These are phyloP conservation scores for Sarcophaga caerulescens DNA, from an alignment of 2,888 invertebrate species.

Conservation along the genomic window DNA sequence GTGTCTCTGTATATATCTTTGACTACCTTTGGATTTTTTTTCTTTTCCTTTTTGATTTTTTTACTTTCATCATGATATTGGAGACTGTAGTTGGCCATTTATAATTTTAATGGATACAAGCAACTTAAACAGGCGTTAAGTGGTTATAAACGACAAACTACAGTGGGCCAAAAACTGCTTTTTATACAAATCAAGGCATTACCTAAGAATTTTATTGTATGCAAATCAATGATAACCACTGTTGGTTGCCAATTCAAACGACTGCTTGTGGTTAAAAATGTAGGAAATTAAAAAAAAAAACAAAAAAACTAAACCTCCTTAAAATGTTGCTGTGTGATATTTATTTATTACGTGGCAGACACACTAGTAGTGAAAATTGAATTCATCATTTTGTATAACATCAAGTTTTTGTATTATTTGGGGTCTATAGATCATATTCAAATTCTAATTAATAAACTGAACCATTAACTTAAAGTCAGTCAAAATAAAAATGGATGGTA, in stretches of 20 bases:
- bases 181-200: not conserved
- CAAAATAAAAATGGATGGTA: no score
- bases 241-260: slow-evolving; percentile 23
- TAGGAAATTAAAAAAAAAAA: not conserved
- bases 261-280: slow-evolving; percentile 52
- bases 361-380: not conserved
- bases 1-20: slow-evolving; percentile 58
- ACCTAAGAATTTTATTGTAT: not conserved
- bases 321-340: not conserved
- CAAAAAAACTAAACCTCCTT: no score
- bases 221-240: slow-evolving; percentile 30
- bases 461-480: no score
- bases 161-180: slow-evolving; percentile 59
- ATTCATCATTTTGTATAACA: not conserved
- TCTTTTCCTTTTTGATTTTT: slow-evolving; percentile 11
- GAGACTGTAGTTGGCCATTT: slow-evolving; percentile 65
- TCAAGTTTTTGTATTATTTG: no score
- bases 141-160: slow-evolving; percentile 71
- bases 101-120: slow-evolving; percentile 68
- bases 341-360: not conserved
- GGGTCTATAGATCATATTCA: no score
- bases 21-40: slow-evolving; percentile 68
- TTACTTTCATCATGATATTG: slow-evolving; percentile 49
- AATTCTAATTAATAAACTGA: no score
- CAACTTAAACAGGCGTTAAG: slow-evolving; percentile 79